Conservation (phyloP, 2,113 vertebrate genomes). For the Laticauda colubrina region DNA sequence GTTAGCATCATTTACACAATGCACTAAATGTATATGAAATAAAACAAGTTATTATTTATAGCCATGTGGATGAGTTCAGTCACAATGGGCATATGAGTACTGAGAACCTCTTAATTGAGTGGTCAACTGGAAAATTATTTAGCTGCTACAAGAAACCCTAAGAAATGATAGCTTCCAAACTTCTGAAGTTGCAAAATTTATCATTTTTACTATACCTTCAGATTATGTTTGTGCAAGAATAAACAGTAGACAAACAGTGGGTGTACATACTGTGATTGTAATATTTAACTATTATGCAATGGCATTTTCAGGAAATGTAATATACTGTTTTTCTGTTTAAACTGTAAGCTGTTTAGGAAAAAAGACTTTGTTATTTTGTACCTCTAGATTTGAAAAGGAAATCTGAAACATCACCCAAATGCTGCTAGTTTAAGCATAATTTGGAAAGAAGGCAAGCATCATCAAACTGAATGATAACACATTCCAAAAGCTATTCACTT, state of each 20-base stretch:
- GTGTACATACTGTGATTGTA: not conserved
- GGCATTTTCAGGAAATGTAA: not conserved
- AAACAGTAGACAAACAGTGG: not conserved
- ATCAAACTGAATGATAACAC: not conserved
- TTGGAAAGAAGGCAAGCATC: not conserved
- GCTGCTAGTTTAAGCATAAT: not conserved
- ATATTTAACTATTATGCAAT: constrained; percentile 26
- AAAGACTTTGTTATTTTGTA: constrained; percentile 5
- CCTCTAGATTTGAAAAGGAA: not conserved
- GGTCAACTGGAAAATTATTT: not conserved
- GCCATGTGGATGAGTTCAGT: not conserved
- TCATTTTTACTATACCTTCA: not conserved
- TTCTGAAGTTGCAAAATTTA: not conserved
- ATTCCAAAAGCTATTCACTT: not conserved
- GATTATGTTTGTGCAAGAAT: not conserved
- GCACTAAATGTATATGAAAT: not conserved
- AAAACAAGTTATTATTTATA: not conserved
- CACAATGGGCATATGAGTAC: not conserved
- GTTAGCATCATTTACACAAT: not conserved
- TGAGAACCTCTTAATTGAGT: not conserved
- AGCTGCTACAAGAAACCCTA: not conserved
- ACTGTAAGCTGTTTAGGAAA: not conserved
- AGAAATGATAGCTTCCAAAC: not conserved
- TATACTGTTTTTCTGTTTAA: constrained; percentile 5
- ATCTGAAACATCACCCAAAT: not conserved